Conservation (phyloP, 1,140 invertebrate genomes). For the Calephelis virginiensis region DNA sequence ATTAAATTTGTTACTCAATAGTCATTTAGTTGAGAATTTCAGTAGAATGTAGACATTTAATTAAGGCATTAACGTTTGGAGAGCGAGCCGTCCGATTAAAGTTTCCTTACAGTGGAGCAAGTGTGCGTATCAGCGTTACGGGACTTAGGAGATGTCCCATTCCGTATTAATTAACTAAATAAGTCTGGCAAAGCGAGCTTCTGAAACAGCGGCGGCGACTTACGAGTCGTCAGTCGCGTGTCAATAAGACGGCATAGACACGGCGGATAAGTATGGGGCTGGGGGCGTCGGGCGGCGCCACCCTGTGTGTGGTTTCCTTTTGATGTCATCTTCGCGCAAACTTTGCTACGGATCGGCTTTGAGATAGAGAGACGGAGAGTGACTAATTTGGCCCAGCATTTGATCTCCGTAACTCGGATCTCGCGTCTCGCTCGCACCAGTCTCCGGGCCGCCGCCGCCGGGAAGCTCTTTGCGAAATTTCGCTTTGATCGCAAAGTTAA, state of each 20-base stretch:
- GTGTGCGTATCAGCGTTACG: slow-evolving; percentile 56
- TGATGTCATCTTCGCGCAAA: slow-evolving; percentile 79
- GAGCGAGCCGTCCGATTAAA: slow-evolving; percentile 49
- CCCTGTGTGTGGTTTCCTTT: slow-evolving; percentile 78
- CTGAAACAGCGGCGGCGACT: slow-evolving; percentile 63
- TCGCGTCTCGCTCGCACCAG: slow-evolving; percentile 68
- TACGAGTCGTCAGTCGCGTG: slow-evolving; percentile 72
- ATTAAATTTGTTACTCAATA: slow-evolving; percentile 10
- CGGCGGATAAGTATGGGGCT: slow-evolving; percentile 66
- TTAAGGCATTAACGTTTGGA: slow-evolving; percentile 44
- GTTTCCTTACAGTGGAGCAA: slow-evolving; percentile 58
- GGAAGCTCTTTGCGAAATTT: slow-evolving; percentile 77
- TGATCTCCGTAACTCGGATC: slow-evolving; percentile 70
- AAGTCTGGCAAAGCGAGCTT: slow-evolving; percentile 63
- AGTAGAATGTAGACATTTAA: slow-evolving; percentile 31
- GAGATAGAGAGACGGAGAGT: slow-evolving; percentile 78
- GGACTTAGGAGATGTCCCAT: slow-evolving; percentile 72
- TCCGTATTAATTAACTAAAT: slow-evolving; percentile 78
- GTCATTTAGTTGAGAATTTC: slow-evolving; percentile 9
- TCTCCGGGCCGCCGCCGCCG: slow-evolving; percentile 61
- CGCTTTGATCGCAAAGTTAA: slow-evolving; percentile 78
- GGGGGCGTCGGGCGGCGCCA: slow-evolving; percentile 60
- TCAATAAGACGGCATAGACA: slow-evolving; percentile 74
- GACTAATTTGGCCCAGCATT: slow-evolving; percentile 78
- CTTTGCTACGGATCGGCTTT: slow-evolving; percentile 79